These are phyloP conservation scores for Oceanodroma leucorhoa DNA, from an alignment of 2,797 vertebrate species.

Conservation along the genomic window DNA sequence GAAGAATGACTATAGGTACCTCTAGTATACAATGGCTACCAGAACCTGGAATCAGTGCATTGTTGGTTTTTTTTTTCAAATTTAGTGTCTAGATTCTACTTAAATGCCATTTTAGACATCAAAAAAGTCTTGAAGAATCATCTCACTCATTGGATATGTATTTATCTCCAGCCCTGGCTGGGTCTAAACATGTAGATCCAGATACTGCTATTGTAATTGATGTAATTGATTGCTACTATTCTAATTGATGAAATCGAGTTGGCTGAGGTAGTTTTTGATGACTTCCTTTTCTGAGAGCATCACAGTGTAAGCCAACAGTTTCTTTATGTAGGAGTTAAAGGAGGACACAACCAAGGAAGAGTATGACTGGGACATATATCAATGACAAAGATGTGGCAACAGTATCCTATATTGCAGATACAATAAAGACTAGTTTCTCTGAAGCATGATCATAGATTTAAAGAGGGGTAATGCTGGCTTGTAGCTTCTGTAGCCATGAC, in stretches of 20 bases:
- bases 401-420: neutral
- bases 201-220: neutral
- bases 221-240: neutral
- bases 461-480: neutral
- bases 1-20: neutral
- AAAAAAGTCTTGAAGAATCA: neutral
- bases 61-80: accelerated
- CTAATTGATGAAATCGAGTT: neutral
- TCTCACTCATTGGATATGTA: neutral
- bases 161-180: neutral
- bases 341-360: neutral
- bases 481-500: neutral
- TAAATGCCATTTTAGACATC: neutral
- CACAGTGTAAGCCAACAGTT: neutral
- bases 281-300: neutral
- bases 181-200: neutral
- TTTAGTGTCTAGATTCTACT: neutral
- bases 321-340: neutral
- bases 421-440: neutral
- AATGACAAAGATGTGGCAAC: neutral
- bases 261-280: neutral
- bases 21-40: neutral
- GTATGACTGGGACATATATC: neutral
- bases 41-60: neutral
- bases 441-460: neutral